phyloP scores from a whole-genome alignment of 2,888 invertebrate species.

The Charanyca ferruginea region DNA sequence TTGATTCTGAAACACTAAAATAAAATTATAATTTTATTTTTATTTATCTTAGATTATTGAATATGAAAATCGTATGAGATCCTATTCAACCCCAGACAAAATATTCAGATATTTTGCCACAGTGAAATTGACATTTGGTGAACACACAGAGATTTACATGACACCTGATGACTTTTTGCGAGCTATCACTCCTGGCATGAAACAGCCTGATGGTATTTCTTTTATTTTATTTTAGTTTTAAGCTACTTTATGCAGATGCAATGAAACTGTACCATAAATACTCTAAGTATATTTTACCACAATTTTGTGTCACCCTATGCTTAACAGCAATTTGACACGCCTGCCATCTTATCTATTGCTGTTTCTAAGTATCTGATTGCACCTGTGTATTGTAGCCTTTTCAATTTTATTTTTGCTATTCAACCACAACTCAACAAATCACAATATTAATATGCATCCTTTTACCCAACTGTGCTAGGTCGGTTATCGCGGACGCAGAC shows the following conservation, averaged over 20 bases:
- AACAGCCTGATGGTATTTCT: slow-evolving; percentile 97
- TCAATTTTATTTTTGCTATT: not conserved
- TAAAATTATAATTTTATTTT: slow-evolving; percentile 14
- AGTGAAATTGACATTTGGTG: slow-evolving; percentile 93
- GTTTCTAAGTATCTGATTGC: not conserved
- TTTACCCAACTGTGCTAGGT: too few relatives aligned
- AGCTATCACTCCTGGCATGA: slow-evolving; percentile 98
- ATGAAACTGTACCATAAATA: not conserved
- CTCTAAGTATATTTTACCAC: not conserved
- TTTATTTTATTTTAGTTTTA: slow-evolving; percentile 50
- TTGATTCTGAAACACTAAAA: not conserved
- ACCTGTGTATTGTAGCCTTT: not conserved
- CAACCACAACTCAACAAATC: not conserved
- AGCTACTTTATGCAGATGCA: slow-evolving; percentile 8
- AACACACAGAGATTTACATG: slow-evolving; percentile 96
- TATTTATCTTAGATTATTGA: slow-evolving; percentile 96
- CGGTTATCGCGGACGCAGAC: too few relatives aligned
- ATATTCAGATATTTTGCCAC: slow-evolving; percentile 99
- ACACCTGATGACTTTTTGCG: slow-evolving; percentile 99
- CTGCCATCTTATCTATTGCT: not conserved
- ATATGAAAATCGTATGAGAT: slow-evolving; percentile 98
- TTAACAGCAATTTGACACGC: not conserved
- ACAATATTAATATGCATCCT: not conserved
- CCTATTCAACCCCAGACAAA: slow-evolving; percentile 99
- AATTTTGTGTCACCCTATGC: not conserved